A percentile compares a stretch with the other conserved stretches of the same genome.
Evolutionary conservation across 2,888 invertebrate genomes (phyloP).

Genomic region (Polymixis flavicincta): DNA sequence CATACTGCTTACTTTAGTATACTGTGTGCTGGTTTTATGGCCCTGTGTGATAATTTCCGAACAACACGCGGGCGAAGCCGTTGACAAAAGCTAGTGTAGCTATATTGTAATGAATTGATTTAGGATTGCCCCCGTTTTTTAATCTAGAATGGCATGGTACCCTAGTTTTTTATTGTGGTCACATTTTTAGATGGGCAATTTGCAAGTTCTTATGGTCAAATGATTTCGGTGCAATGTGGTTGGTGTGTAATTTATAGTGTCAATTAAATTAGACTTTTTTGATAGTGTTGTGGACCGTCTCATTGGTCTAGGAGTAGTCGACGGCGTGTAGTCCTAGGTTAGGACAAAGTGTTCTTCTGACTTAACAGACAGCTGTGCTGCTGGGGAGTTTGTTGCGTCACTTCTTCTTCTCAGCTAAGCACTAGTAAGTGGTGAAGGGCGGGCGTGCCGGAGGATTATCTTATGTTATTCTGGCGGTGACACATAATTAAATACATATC

Average conservation of each 20-base stretch:
- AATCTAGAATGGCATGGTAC: conserved; percentile 8
- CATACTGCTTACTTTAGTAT: not conserved
- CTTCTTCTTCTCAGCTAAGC: too few species aligned
- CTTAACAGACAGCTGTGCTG: too few species aligned
- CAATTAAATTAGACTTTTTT: not conserved
- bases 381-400: too few species aligned
- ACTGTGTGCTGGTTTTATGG: not conserved
- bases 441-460: too few species aligned
- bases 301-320: not conserved
- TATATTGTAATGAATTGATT: not conserved
- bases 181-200: conserved; percentile 27
- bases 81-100: too few species aligned
- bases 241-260: not conserved
- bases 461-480: too few species aligned
- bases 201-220: conserved; percentile 16
- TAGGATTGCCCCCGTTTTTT: conserved; percentile 8
- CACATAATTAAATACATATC: too few species aligned
- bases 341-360: too few species aligned
- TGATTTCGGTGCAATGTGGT: conserved; percentile 10
- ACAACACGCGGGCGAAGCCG: too few species aligned
- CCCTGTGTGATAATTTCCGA: not conserved
- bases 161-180: conserved; percentile 23
- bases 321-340: not conserved
- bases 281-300: not conserved
- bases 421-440: too few species aligned